Conservation (phyloP, 1,140 invertebrate species). For the Ceratina calcarata region DNA sequence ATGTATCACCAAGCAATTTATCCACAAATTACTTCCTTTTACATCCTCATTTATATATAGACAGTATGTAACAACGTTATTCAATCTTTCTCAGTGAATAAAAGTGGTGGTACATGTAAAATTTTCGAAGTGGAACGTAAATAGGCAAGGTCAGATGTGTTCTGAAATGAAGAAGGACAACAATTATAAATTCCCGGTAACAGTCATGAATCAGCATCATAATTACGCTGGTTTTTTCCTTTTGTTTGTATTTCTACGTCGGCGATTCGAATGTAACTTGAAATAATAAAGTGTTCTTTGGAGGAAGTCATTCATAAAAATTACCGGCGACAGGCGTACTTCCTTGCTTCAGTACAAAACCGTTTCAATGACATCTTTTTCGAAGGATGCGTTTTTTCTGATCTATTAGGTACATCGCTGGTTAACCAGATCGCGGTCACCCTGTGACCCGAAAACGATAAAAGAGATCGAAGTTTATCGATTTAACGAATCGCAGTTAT, state of each 20-base stretch:
- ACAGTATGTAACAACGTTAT: constrained; percentile 6
- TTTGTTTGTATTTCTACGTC: constrained; percentile 1
- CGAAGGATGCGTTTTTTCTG: background rate
- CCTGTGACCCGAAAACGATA: background rate
- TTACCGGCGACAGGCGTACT: background rate
- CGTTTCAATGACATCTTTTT: background rate
- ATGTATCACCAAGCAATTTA: constrained; percentile 31
- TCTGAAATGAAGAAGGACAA: constrained; percentile 47
- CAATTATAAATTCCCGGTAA: constrained; percentile 32
- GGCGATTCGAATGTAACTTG: background rate
- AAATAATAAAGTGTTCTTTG: background rate
- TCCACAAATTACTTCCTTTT: constrained; percentile 59
- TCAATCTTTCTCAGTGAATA: constrained; percentile 2
- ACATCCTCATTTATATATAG: constrained; percentile 22
- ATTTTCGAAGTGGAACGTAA: background rate
- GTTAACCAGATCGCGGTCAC: background rate
- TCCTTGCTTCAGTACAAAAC: background rate
- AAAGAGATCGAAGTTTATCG: background rate
- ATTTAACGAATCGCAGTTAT: background rate
- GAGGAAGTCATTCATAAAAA: background rate
- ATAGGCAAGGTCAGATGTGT: constrained; percentile 28
- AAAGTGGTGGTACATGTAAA: background rate
- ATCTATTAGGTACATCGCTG: background rate
- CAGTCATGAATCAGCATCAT: constrained; percentile 31
- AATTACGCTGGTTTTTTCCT: constrained; percentile 27